Percentiles rank a stretch among this genome's conserved stretches.
Conservation (phyloP, 37 sponge, comb jelly and placozoan genomes). For the Halichondria panicea region DNA sequence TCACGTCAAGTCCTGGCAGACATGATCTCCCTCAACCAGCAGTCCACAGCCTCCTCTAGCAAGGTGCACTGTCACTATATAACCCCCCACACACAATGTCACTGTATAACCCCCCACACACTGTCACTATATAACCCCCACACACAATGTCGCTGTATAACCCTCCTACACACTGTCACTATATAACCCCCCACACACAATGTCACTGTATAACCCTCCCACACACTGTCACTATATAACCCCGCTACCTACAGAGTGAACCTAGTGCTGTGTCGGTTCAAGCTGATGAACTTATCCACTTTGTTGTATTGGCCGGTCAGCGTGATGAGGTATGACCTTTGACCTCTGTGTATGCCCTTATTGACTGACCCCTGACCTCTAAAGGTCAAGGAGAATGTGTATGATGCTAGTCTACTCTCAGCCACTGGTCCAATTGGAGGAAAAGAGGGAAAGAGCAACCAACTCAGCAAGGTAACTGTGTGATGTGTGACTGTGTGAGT, state of each 20-base stretch:
- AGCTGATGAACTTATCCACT: conserved; percentile 85
- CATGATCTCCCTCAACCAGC: conserved; percentile 52
- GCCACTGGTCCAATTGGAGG: conserved; percentile 61
- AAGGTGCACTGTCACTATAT: conserved; percentile 7
- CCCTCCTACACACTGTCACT: too few relatives aligned
- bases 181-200: not conserved
- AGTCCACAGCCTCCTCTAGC: conserved; percentile 27
- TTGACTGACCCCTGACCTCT: too few relatives aligned
- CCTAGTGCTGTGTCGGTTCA: conserved; percentile 36
- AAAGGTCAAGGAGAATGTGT: conserved; percentile 88
- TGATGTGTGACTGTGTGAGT: too few relatives aligned
- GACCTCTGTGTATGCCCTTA: too few relatives aligned
- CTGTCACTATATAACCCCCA: not conserved
- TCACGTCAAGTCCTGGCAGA: conserved; percentile 63
- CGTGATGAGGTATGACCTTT: conserved; percentile 56
- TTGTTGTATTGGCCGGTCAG: conserved; percentile 61
- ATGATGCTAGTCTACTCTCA: conserved; percentile 84
- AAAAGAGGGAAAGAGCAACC: conserved; percentile 34
- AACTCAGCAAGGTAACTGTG: conserved; percentile 77
- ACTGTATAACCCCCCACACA: not conserved
- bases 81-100: not conserved
- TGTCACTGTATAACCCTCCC: not conserved
- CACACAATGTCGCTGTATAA: not conserved
- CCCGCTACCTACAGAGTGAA: not conserved
- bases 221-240: not conserved